Conservation (phyloP, 2,113 vertebrate species). For the Azemiops feae region DNA sequence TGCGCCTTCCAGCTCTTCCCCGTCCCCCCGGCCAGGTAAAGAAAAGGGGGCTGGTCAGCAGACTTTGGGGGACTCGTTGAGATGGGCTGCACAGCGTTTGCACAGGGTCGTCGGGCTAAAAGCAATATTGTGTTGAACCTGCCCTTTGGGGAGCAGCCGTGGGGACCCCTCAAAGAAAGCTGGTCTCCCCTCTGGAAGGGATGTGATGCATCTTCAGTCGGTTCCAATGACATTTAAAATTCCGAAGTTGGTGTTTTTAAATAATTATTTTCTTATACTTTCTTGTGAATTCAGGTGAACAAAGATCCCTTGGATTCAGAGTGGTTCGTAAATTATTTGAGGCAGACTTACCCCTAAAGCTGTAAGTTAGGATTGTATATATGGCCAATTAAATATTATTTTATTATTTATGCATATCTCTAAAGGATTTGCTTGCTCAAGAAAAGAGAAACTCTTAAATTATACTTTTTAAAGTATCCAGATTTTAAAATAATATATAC, state of each 20-base stretch:
- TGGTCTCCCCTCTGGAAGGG: neutral
- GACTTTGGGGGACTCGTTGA: neutral
- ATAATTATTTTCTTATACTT: neutral
- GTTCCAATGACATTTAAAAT: neutral
- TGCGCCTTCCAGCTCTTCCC: neutral
- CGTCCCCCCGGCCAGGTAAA: neutral
- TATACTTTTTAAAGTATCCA: constrained; percentile 65
- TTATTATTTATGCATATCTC: constrained; percentile 76
- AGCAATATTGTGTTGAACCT: neutral
- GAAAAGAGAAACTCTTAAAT: constrained; percentile 70
- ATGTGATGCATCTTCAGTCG: neutral
- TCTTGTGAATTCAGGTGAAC: constrained; percentile 45
- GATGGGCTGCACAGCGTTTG: neutral
- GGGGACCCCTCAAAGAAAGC: neutral
- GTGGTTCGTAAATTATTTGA: constrained; percentile 77
- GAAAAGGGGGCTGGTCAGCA: neutral
- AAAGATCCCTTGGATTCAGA: constrained; percentile 66
- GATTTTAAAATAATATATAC: constrained; percentile 64
- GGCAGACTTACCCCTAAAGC: constrained; percentile 59
- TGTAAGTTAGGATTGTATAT: constrained; percentile 75
- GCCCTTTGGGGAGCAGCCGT: too few species aligned
- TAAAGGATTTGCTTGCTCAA: constrained; percentile 71
- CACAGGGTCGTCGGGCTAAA: neutral
- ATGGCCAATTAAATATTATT: constrained; percentile 69
- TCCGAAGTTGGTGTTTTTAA: neutral